These are phyloP conservation scores for Xenentodon cancila DNA, from an alignment of 2,797 vertebrate species.

Conservation along the genomic window DNA sequence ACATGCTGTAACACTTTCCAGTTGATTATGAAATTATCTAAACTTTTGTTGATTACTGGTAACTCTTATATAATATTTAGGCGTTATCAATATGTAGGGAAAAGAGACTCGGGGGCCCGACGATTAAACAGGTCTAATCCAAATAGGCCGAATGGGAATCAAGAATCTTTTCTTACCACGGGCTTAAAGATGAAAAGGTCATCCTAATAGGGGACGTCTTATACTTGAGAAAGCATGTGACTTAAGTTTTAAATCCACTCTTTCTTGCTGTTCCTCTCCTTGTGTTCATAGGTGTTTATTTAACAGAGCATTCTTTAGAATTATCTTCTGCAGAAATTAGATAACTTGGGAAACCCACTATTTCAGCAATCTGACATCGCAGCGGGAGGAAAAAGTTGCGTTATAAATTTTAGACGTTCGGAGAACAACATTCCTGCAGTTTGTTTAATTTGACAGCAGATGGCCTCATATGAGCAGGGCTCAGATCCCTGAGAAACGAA, in stretches of 20 bases:
- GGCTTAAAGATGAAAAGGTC: constrained; percentile 29
- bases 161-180: constrained; percentile 3
- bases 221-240: constrained; percentile 24
- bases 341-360: not conserved
- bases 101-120: not conserved
- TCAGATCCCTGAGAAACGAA: not conserved
- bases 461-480: constrained; percentile 48
- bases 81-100: constrained; percentile 1
- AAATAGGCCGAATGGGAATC: constrained; percentile 27
- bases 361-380: not conserved
- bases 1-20: not conserved
- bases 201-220: constrained; percentile 15
- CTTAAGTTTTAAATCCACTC: constrained; percentile 36
- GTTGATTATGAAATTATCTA: not conserved
- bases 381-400: not conserved
- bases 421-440: constrained; percentile 31
- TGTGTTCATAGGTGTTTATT: not conserved
- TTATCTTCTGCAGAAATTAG: constrained; percentile 3
- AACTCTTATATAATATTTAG: not conserved
- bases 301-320: not conserved
- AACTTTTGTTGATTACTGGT: constrained; percentile 14
- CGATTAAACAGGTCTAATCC: constrained; percentile 8
- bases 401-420: no score
- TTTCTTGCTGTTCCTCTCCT: constrained; percentile 28
- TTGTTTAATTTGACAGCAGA: constrained; percentile 44